Evolutionary conservation across 2,888 invertebrate species (phyloP), one percentile per base, ranked within the genome.

Genomic region (Philereme vetulata): DNA sequence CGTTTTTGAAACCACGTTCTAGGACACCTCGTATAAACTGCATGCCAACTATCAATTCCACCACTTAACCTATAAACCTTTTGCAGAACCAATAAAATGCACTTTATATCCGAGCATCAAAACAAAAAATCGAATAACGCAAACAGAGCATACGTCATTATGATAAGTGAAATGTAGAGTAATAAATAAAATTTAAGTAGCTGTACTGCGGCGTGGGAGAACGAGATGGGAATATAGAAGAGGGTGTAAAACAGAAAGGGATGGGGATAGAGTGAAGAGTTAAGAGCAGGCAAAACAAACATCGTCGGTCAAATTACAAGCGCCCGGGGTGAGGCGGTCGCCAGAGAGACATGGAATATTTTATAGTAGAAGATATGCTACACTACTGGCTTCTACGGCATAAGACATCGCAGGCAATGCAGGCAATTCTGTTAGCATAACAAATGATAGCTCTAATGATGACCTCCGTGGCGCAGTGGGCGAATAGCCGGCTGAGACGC

Each of bases 231-330:
- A 7, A 35, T 40, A 60, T 5, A 21, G 4, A 10, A 21, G 6
- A 36, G 3, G 34, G 3, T 21, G 10, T 46, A 44, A 11, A 10
- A 40, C 10, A 10, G 51, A 55, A 7, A 48, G 40, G 51, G 48
- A 56, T 21, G 11, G 42, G 38, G 11, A 53, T 47, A 35, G 10
- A 50, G 54, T 57, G 50, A 60, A 54, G 55, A 57, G 59, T 63
- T 58, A 51, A 58, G 64, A 60, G 60, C 60, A 61, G 59, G 62
- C 59, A 62, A 66, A 66, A 66, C 66, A 66, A 66, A 66, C 66
- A 66, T 62, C 61, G 61, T 59, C 43, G 63, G 61, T 62, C 60
- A 65, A 65, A 62, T 65, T 62, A 65, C 60, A 58, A 52, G 44
- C 57, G 62, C 60, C 66, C 49, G 64, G 49, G 61, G 66, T 45